Conservation (phyloP, 2,888 invertebrate species). For the Yponomeuta cagnagella region DNA sequence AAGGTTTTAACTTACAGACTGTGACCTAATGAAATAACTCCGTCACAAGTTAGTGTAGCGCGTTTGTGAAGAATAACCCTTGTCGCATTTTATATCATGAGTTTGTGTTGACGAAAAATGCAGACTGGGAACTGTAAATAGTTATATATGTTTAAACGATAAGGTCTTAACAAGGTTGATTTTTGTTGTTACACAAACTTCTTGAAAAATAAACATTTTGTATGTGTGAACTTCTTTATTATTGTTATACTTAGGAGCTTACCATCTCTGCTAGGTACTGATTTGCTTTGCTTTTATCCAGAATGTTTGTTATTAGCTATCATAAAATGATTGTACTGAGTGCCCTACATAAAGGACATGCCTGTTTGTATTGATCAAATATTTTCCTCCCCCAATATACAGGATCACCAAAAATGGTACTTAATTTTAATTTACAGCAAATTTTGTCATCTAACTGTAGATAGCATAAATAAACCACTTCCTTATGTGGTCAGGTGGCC, state of each 20-base stretch:
- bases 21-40: constrained; percentile 69
- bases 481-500: background rate
- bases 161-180: constrained; percentile 74
- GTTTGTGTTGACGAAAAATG: constrained; percentile 67
- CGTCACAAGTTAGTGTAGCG: constrained; percentile 72
- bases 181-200: constrained; percentile 76
- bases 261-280: constrained; percentile 3
- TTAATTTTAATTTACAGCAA: background rate
- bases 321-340: background rate
- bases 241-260: constrained; percentile 31
- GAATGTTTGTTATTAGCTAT: background rate
- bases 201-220: constrained; percentile 75
- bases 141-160: constrained; percentile 72
- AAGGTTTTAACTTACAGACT: constrained; percentile 59
- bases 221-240: constrained; percentile 69
- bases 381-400: constrained; percentile 6
- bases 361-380: background rate
- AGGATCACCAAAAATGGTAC: constrained; percentile 4
- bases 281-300: constrained; percentile 1
- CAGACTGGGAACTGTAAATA: constrained; percentile 73
- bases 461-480: background rate
- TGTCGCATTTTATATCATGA: constrained; percentile 70
- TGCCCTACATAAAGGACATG: background rate
- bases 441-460: background rate
- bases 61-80: constrained; percentile 64